These are phyloP conservation scores for Echinops telfairi DNA, from an alignment of 2,113 vertebrate species.

Conservation along the genomic window DNA sequence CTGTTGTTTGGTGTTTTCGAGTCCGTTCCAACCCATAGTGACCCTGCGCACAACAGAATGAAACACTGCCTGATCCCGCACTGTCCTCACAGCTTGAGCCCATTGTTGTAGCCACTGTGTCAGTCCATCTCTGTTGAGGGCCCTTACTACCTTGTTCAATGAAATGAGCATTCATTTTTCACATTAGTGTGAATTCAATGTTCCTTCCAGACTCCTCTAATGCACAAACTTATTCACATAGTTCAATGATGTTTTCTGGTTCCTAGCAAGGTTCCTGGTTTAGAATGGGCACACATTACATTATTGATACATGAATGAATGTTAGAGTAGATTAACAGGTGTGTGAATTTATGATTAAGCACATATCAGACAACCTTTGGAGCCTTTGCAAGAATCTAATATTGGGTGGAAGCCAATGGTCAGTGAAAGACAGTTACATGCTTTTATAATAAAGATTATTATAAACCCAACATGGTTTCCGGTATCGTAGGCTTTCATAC, in stretches of 20 bases:
- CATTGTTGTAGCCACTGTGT: too few relatives aligned
- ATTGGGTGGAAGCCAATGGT: neutral
- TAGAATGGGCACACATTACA: neutral
- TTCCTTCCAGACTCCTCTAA: neutral
- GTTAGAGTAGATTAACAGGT: neutral
- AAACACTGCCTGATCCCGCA: too few relatives aligned
- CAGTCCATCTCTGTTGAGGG: too few relatives aligned
- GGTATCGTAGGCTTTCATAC: neutral
- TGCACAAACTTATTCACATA: neutral
- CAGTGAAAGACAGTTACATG: neutral
- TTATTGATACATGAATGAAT: neutral
- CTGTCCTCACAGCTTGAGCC: too few relatives aligned
- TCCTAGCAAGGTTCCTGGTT: neutral
- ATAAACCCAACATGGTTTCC: neutral
- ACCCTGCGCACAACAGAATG: too few relatives aligned
- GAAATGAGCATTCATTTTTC: neutral
- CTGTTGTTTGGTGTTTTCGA: too few relatives aligned
- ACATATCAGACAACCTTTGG: neutral
- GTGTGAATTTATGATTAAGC: neutral
- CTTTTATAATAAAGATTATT: neutral
- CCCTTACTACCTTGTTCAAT: neutral
- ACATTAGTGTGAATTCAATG: slow-evolving; percentile 25
- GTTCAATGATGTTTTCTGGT: neutral
- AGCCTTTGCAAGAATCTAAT: neutral
- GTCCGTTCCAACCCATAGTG: too few relatives aligned